phyloP scores from a whole-genome alignment of 2,888 invertebrate genomes.

The Morpho achilles region DNA sequence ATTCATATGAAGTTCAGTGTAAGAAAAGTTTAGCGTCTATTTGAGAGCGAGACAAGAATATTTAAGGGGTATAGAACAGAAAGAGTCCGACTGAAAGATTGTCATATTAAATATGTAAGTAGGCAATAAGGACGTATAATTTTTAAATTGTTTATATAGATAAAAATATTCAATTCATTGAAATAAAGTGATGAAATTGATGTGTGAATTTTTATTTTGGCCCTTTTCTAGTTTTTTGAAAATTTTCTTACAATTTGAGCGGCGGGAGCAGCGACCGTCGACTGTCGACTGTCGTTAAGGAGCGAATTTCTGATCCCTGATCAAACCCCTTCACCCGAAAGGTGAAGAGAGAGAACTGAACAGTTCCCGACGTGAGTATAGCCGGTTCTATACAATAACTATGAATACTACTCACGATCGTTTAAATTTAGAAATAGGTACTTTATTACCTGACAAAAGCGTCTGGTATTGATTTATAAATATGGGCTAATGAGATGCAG shows the following conservation, averaged over 20 bases:
- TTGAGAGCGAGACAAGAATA: slow-evolving; percentile 26
- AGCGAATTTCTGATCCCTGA: too few species aligned
- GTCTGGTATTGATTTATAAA: too few species aligned
- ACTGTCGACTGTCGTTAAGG: too few species aligned
- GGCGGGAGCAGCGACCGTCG: too few species aligned
- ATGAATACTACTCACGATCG: too few species aligned
- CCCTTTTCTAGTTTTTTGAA: neutral
- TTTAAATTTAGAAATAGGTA: too few species aligned
- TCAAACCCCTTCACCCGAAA: too few species aligned
- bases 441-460: too few species aligned
- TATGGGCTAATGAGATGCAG: slow-evolving; percentile 1
- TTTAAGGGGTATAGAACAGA: slow-evolving; percentile 27
- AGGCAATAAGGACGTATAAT: slow-evolving; percentile 43
- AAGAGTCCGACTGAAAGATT: slow-evolving; percentile 45
- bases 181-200: slow-evolving; percentile 72
- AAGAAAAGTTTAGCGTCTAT: slow-evolving; percentile 20
- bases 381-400: too few species aligned
- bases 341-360: too few species aligned
- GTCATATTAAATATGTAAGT: slow-evolving; percentile 44
- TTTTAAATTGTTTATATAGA: slow-evolving; percentile 76
- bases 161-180: slow-evolving; percentile 74
- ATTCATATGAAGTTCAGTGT: slow-evolving; percentile 24
- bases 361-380: too few species aligned
- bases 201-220: slow-evolving; percentile 33
- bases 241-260: too few species aligned